A percentile compares a stretch with the other conserved stretches of the same genome.
These are phyloP conservation scores for Euschistus heros DNA, from an alignment of 1,140 invertebrate genomes.

Conservation along the genomic window DNA sequence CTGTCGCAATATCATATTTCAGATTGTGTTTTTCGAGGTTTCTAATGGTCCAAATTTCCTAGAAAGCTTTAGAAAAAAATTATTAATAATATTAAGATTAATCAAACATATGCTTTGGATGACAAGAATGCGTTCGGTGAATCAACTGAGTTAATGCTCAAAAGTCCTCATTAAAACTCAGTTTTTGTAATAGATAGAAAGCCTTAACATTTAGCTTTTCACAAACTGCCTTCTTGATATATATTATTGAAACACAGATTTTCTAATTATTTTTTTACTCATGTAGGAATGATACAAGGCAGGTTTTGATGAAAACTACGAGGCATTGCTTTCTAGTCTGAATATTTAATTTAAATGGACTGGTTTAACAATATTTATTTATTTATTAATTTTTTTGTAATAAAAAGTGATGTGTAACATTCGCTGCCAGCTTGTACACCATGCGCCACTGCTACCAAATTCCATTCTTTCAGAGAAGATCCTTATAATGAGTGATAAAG, in stretches of 20 bases:
- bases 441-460: not conserved
- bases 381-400: not conserved
- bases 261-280: constrained; percentile 14
- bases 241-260: constrained; percentile 1
- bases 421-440: not conserved
- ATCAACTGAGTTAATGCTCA: too few relatives aligned
- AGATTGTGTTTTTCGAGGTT: too few relatives aligned
- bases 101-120: too few relatives aligned
- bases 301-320: not conserved
- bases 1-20: too few relatives aligned
- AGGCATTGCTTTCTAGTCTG: not conserved
- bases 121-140: too few relatives aligned
- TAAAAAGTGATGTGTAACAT: not conserved
- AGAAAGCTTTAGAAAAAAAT: too few relatives aligned
- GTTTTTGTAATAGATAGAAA: not conserved
- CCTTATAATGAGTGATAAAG: not conserved
- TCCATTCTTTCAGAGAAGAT: not conserved
- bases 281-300: not conserved
- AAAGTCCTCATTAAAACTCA: too few relatives aligned
- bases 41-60: too few relatives aligned
- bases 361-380: not conserved
- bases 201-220: constrained; percentile 10
- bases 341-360: not conserved
- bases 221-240: constrained; percentile 11
- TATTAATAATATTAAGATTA: too few relatives aligned